A percentile compares a stretch with the other conserved stretches of the same genome.
These are phyloP conservation scores for Asarcornis scutulata DNA, from an alignment of 2,113 vertebrate genomes.

Conservation along the genomic window DNA sequence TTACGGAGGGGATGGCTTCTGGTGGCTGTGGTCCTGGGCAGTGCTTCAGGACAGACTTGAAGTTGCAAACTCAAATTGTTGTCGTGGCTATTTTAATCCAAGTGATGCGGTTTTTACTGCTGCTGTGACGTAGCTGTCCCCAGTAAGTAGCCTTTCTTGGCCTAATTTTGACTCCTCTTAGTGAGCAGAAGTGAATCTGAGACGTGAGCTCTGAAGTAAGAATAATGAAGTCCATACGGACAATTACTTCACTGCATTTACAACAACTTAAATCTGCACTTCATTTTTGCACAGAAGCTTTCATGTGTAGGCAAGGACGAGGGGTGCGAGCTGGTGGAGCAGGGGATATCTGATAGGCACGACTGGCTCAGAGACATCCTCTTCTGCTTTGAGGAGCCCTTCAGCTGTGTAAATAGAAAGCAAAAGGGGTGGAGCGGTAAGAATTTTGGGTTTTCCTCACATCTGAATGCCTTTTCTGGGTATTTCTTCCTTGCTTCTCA, in stretches of 20 bases:
- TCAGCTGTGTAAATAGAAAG: constrained; percentile 42
- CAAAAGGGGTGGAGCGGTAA: not conserved
- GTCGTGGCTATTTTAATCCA: not conserved
- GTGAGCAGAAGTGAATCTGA: not conserved
- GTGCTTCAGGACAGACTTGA: not conserved
- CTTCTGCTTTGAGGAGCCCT: not conserved
- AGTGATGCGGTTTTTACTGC: not conserved
- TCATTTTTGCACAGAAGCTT: not conserved
- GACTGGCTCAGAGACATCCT: not conserved
- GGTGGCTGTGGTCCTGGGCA: not conserved
- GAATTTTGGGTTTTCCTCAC: not conserved
- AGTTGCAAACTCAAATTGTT: not conserved
- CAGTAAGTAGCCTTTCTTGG: not conserved
- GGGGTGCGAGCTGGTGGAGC: not conserved
- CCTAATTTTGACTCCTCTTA: not conserved
- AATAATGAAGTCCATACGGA: not conserved
- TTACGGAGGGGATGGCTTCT: not conserved
- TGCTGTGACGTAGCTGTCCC: not conserved
- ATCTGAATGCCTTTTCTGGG: not conserved
- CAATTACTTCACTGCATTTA: not conserved
- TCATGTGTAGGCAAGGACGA: not conserved
- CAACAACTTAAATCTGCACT: not conserved
- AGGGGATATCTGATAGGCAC: not conserved
- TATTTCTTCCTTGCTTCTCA: not conserved
- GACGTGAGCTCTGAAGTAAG: not conserved